Evolutionary conservation across 2,113 vertebrate species (phyloP), one percentile per base, ranked within the genome.

Genomic region (Colaptes auratus): DNA sequence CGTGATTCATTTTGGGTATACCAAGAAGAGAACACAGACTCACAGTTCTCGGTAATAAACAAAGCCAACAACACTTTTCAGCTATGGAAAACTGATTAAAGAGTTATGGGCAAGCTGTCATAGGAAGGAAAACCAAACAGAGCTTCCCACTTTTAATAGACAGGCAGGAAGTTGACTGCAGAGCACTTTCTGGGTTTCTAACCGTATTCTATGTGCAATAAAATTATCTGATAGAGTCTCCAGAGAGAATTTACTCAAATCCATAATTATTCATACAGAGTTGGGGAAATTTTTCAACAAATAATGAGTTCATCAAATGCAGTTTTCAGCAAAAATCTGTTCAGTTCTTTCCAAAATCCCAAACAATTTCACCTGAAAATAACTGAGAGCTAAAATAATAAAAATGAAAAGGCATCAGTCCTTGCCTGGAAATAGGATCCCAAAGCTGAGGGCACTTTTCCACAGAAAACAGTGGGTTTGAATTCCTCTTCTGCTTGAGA

Each of bases 1-100:
- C n/a, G 50, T 61, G 67, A 61, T 91, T 95, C 97, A 97, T 86
- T 84, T 96, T 95, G 93, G 92, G 88, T 86, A 96, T 78, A 95
- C 88, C 90, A 94, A 96, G 95, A 95, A 87, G 94, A 96, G 96
- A 96, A 94, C 77, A 91, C 35, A 69, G 71, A 87, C 91, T 96
- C 85, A 30, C 25, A 65, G 82, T 86, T 86, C 53, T 76, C 52
- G 39, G 50, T 73, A 82, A 79, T 64, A 97, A 95, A 98, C 96
- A 96, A 95, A 97, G 89, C 87, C 90, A 89, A 33, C 28, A 70
- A n/a, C 79, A 87, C 48, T 87, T 94, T 71, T 92, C 76, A 88
- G 86, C 84, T 79, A 81, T 92, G 55, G 88, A 86, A 94, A 86
- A 80, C 83, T 90, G 76, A 96, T 96, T 95, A 96, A 93, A 95